phyloP scores from a whole-genome alignment of 1,140 invertebrate genomes.

The Ceratosolen solmsi region DNA sequence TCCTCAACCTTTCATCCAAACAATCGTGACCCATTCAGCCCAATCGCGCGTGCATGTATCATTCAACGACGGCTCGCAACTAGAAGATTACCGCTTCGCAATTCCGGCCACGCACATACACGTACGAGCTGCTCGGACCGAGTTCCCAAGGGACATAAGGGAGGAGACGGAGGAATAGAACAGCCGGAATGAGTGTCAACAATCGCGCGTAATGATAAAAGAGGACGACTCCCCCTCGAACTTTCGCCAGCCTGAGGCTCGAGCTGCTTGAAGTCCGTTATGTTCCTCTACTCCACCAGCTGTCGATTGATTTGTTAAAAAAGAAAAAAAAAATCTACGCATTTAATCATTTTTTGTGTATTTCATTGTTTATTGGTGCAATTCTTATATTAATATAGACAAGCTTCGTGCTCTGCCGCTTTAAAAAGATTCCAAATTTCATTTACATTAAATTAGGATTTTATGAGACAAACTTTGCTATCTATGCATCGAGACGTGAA shows the following conservation, averaged over 20 bases:
- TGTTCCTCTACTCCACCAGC: no score
- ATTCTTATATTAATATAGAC: no score
- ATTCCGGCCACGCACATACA: neutral
- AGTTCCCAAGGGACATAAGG: neutral
- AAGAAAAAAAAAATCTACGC: no score
- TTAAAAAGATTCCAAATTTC: no score
- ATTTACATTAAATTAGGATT: no score
- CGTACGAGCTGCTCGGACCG: neutral
- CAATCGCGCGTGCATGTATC: constrained; percentile 54
- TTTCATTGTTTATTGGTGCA: no score
- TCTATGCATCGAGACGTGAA: no score
- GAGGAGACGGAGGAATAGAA: neutral
- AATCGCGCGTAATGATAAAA: neutral
- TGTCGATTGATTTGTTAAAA: no score
- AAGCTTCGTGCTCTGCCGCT: no score
- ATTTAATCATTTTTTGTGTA: no score
- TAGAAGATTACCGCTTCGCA: constrained; percentile 31
- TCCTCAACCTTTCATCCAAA: constrained; percentile 59
- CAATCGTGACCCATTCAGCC: constrained; percentile 54
- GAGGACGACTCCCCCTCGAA: neutral
- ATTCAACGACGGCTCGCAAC: constrained; percentile 54
- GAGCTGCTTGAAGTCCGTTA: no score
- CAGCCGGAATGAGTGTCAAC: neutral
- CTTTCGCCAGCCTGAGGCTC: neutral
- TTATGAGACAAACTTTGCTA: no score